Evolutionary conservation across 2,888 invertebrate genomes (phyloP).

Genomic region (Pycnomerus fuliginosus): DNA sequence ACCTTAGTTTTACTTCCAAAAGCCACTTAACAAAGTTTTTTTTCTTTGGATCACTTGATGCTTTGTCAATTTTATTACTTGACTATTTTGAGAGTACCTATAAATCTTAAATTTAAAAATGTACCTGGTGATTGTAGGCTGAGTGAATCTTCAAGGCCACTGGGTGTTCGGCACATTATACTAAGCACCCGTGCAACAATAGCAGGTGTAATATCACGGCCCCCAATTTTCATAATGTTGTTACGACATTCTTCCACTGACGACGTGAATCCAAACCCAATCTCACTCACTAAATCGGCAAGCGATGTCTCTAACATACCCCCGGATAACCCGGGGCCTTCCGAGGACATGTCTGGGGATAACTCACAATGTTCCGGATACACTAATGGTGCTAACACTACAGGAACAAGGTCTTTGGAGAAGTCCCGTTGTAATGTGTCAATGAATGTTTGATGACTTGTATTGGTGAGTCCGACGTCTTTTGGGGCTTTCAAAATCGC

Average conservation of each 20-base stretch:
- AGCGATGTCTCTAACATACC: slow-evolving; percentile 70
- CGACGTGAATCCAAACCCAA: slow-evolving; percentile 83
- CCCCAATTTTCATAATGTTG: slow-evolving; percentile 77
- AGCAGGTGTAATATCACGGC: slow-evolving; percentile 77
- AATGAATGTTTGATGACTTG: slow-evolving; percentile 78
- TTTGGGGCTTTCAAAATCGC: slow-evolving; percentile 64
- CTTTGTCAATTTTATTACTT: no score
- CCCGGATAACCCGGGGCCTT: slow-evolving; percentile 58
- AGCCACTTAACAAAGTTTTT: no score
- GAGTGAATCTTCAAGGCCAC: slow-evolving; percentile 65
- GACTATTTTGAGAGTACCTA: no score
- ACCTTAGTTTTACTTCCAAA: no score
- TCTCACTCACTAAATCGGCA: slow-evolving; percentile 86
- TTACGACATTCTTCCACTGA: slow-evolving; percentile 86
- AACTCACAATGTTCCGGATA: slow-evolving; percentile 77
- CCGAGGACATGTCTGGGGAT: slow-evolving; percentile 63
- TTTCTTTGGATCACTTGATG: no score
- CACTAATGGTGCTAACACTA: slow-evolving; percentile 84
- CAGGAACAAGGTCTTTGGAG: slow-evolving; percentile 83
- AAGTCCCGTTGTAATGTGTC: slow-evolving; percentile 82
- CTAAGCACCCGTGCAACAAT: slow-evolving; percentile 82
- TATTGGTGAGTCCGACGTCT: slow-evolving; percentile 65
- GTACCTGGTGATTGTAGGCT: slow-evolving; percentile 62
- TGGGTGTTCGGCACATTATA: slow-evolving; percentile 83
- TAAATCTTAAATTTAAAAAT: no score